Evolutionary conservation across 30 jellyfish, hydroid and myxozoan genomes (phyloP), one percentile per base, ranked within the genome.

Genomic region (Hydractinia symbiolongicarpus): DNA sequence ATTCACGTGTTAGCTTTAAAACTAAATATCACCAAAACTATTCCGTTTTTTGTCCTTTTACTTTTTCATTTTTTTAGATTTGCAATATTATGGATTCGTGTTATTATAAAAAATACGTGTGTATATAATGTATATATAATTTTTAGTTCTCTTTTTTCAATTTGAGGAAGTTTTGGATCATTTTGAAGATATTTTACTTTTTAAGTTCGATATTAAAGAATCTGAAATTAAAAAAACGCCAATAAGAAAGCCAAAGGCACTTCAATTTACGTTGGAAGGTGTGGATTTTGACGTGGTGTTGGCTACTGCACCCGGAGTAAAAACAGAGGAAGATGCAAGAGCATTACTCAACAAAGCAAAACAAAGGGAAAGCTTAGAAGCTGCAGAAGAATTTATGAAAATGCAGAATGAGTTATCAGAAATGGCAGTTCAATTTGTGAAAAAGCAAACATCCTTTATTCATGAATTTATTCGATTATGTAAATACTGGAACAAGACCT

Each of bases 391-490:
- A 71, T 55, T 19, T n/a, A 71, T 6, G 9, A n/a, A 71, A 8
- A 50, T 15, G 54, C 80, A 71, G 54, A 71, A 60, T 15, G 67
- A 9, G 51, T 9, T 71, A 20, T 30, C 61, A 19, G 54, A n/a
- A 53, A 8, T 30, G 14, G n/a, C n/a, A 19, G 61, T 71, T 1
- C 60, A 71, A 8, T 71, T 9, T 19, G 61, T 4, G 7, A 71
- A 71, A 53, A 9, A 71, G 0, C 56, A 71, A 60, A 71, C n/a
- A 7, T 55, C 67, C 9, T 71, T 71, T 71, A 14, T 60, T 14
- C 80, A 71, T 71, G 80, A 71, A 19, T 8, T 71, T 11, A 60
- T 60, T 71, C 80, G 80, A 5, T 19, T 71, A 60, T 55, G 61
- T 4, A 71, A 71, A 53, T 71, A 19, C 61, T 71, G 80, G 80